These are phyloP conservation scores for Oryzias dopingdopingensis DNA, from an alignment of 2,797 vertebrate species.

Conservation along the genomic window DNA sequence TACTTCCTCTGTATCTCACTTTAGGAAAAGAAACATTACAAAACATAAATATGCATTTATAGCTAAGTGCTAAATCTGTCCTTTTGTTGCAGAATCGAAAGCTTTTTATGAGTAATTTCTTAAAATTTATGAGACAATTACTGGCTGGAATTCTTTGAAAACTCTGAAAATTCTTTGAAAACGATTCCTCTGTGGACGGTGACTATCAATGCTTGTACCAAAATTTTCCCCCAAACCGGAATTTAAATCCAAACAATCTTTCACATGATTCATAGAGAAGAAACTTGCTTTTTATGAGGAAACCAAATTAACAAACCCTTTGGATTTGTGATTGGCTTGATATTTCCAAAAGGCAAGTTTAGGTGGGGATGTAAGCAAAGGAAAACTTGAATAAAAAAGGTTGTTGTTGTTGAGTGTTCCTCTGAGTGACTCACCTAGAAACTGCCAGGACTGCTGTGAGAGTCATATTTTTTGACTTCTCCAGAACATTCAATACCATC, in stretches of 20 bases:
- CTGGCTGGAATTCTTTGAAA: constrained; percentile 59
- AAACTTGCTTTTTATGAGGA: constrained; percentile 45
- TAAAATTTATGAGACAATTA: constrained; percentile 69
- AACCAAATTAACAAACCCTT: constrained; percentile 39
- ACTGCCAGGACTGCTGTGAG: no score
- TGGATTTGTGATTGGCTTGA: constrained; percentile 14
- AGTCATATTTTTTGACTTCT: no score
- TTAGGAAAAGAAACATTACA: constrained; percentile 14
- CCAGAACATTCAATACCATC: no score
- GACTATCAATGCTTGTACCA: constrained; percentile 59
- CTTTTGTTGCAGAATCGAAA: constrained; percentile 59
- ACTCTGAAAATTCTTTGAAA: constrained; percentile 50
- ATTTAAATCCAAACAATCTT: constrained; percentile 52
- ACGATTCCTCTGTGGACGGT: constrained; percentile 61
- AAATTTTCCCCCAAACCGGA: constrained; percentile 46
- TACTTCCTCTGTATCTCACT: constrained; percentile 39
- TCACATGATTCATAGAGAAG: constrained; percentile 46
- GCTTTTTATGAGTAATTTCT: constrained; percentile 52
- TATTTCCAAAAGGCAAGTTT: constrained; percentile 38
- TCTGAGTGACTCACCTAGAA: no score
- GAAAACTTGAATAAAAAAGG: neutral
- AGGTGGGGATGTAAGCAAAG: constrained; percentile 38
- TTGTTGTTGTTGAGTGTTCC: no score
- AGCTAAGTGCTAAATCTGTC: constrained; percentile 26
- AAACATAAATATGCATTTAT: constrained; percentile 21